Percentiles rank a stretch among this genome's conserved stretches.
Evolutionary conservation across 2,888 invertebrate genomes (phyloP).

Genomic region (Fragum whitleyi): DNA sequence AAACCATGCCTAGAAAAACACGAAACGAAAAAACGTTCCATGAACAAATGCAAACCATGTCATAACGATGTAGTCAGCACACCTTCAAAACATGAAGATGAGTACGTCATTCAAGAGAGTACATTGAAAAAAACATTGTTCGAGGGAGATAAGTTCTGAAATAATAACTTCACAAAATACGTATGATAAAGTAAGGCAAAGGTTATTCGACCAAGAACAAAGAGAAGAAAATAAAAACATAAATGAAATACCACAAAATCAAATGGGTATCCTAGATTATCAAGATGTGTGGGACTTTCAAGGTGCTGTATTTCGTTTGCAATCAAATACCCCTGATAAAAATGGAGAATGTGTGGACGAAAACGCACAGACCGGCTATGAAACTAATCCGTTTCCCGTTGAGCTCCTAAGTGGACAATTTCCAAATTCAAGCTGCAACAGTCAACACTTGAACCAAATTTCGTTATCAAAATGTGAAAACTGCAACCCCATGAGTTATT

Average conservation of each 20-base stretch:
- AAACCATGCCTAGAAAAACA: background rate
- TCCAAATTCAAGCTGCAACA: background rate
- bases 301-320: background rate
- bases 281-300: background rate
- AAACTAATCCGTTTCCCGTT: conserved; percentile 3
- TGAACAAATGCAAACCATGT: background rate
- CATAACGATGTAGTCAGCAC: background rate
- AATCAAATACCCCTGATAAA: background rate
- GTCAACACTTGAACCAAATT: background rate
- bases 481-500: background rate
- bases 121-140: background rate
- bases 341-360: background rate
- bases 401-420: conserved; percentile 8
- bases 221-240: background rate
- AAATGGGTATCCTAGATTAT: background rate
- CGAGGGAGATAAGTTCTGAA: background rate
- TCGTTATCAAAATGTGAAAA: conserved; percentile 2
- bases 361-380: background rate
- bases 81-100: background rate
- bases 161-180: background rate
- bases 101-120: conserved; percentile 15
- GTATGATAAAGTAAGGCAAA: conserved; percentile 1
- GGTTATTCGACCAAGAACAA: background rate
- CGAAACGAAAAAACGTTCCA: background rate
- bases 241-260: conserved; percentile 1